Percentiles rank a stretch among this genome's conserved stretches.
phyloP scores from a whole-genome alignment of 2,888 invertebrate genomes.

The Anthoptus insignis region DNA sequence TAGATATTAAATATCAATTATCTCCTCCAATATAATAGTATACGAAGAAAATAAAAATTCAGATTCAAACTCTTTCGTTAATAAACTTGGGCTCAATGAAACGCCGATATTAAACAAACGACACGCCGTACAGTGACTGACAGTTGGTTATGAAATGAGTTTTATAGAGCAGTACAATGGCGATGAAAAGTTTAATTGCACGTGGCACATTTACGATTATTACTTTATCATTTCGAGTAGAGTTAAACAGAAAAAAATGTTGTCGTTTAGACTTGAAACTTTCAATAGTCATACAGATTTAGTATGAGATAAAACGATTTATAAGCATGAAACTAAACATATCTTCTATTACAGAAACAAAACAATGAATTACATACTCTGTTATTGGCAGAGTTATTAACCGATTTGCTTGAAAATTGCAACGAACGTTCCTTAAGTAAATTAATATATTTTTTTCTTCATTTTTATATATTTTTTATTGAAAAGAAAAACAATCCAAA shows the following conservation, averaged over 20 bases:
- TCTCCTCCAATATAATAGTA: neutral
- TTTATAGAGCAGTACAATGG: constrained; percentile 21
- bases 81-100: constrained; percentile 19
- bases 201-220: constrained; percentile 4
- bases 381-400: no score
- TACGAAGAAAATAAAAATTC: constrained; percentile 8
- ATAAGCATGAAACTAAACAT: no score
- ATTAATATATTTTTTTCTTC: no score
- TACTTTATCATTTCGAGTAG: constrained; percentile 8
- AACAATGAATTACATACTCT: no score
- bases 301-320: no score
- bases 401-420: no score
- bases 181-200: constrained; percentile 28
- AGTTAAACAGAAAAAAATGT: constrained; percentile 9
- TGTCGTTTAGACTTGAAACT: no score
- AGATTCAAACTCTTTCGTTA: constrained; percentile 13
- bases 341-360: no score
- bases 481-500: no score
- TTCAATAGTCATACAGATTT: no score
- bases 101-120: constrained; percentile 20
- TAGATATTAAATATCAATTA: constrained; percentile 12
- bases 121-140: constrained; percentile 9
- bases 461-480: no score
- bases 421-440: no score
- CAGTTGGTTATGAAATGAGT: constrained; percentile 26